These are phyloP conservation scores for Rallus limicola DNA, from an alignment of 2,113 vertebrate genomes.

Conservation along the genomic window DNA sequence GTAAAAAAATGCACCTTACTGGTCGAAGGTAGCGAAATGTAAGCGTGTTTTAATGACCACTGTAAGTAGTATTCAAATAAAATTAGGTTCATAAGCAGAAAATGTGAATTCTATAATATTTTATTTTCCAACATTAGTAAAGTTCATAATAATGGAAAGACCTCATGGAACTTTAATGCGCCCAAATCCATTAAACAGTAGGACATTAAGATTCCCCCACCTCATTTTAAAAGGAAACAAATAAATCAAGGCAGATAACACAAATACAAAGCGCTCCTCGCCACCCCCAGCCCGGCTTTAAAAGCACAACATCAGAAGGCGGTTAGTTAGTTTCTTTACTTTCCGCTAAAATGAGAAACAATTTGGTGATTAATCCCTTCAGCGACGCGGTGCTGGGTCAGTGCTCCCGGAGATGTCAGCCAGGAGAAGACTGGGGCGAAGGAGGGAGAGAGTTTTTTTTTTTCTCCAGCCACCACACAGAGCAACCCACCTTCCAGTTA, in stretches of 20 bases:
- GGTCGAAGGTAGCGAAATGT: conserved; percentile 71
- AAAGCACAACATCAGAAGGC: conserved; percentile 62
- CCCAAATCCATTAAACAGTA: conserved; percentile 72
- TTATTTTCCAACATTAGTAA: conserved; percentile 83
- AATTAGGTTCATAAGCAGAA: conserved; percentile 78
- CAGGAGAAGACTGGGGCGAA: conserved; percentile 52
- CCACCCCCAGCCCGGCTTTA: conserved; percentile 45
- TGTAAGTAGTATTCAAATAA: conserved; percentile 81
- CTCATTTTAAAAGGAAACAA: conserved; percentile 62
- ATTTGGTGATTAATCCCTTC: conserved; percentile 80
- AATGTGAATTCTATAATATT: conserved; percentile 84
- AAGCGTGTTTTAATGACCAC: conserved; percentile 80
- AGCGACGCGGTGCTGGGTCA: conserved; percentile 79
- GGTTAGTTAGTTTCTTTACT: conserved; percentile 71
- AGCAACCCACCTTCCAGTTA: conserved; percentile 83
- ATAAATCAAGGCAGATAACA: conserved; percentile 74
- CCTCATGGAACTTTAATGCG: conserved; percentile 79
- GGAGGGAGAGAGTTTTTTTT: conserved; percentile 30
- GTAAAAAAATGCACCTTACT: conserved; percentile 76
- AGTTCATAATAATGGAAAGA: conserved; percentile 79
- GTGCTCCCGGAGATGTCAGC: conserved; percentile 80
- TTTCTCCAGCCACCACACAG: conserved; percentile 73
- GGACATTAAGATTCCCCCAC: conserved; percentile 64
- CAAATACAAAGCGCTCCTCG: conserved; percentile 42
- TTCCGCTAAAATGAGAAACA: conserved; percentile 74